Evolutionary conservation across 2,113 vertebrate species (phyloP).

Genomic region (Epinephelus fuscoguttatus): DNA sequence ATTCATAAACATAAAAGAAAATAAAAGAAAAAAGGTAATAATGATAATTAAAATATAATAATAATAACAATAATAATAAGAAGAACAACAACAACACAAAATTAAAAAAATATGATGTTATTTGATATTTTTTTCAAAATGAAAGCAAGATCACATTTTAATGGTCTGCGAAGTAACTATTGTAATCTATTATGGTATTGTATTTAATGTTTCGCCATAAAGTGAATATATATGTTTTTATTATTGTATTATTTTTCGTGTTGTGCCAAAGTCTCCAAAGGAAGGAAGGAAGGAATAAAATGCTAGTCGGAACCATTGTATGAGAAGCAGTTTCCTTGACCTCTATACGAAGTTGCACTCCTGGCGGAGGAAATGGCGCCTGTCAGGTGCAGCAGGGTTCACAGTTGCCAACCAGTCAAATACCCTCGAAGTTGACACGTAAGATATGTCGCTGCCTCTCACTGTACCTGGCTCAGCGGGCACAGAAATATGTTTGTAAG

Average conservation of each 20-base stretch:
- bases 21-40: too few species aligned
- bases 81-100: too few species aligned
- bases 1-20: too few species aligned
- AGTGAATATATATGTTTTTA: neutral
- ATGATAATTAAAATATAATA: too few species aligned
- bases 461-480: neutral
- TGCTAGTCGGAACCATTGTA: constrained; percentile 47
- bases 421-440: constrained; percentile 66
- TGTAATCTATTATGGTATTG: too few species aligned
- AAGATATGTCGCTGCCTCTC: neutral
- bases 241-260: neutral
- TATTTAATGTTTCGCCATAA: too few species aligned
- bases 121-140: too few species aligned
- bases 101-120: too few species aligned
- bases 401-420: constrained; percentile 46
- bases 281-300: neutral
- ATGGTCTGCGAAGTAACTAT: too few species aligned
- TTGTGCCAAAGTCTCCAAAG: too few species aligned
- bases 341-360: constrained; percentile 32
- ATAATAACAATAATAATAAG: too few species aligned
- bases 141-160: too few species aligned
- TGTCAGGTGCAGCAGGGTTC: constrained; percentile 38
- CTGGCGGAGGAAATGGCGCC: constrained; percentile 73
- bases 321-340: constrained; percentile 31
- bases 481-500: constrained; percentile 62